Conservation (phyloP, 2,113 vertebrate genomes). For the Esox niger region DNA sequence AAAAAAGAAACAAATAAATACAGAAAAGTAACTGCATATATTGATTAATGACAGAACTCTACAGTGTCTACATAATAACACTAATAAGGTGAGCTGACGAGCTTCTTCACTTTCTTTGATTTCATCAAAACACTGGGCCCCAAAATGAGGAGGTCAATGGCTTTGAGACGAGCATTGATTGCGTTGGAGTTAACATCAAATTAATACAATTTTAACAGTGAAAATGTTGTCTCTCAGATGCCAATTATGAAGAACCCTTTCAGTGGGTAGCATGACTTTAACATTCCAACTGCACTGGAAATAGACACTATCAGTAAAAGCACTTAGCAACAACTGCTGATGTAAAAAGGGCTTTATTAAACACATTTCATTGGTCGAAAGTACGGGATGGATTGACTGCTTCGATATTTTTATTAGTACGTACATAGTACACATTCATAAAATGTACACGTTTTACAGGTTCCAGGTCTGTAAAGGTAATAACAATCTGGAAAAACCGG, state of each 20-base stretch:
- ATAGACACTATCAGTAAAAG: too few relatives aligned
- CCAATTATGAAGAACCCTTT: not conserved
- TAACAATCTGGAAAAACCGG: too few relatives aligned
- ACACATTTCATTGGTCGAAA: too few relatives aligned
- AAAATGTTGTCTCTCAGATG: not conserved
- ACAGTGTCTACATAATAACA: not conserved
- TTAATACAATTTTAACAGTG: not conserved
- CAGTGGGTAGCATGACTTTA: too few relatives aligned
- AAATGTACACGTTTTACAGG: too few relatives aligned
- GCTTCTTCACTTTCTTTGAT: not conserved
- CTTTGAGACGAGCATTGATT: slow-evolving; percentile 7
- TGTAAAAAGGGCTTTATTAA: too few relatives aligned
- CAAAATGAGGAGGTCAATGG: not conserved
- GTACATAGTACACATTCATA: too few relatives aligned
- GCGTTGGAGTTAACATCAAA: not conserved
- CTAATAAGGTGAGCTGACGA: not conserved
- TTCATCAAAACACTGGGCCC: not conserved
- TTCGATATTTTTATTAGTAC: too few relatives aligned
- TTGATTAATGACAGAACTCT: slow-evolving; percentile 3
- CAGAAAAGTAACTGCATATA: not conserved
- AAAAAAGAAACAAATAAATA: not conserved
- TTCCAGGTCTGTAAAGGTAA: too few relatives aligned
- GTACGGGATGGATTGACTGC: too few relatives aligned
- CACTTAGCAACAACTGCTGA: too few relatives aligned
- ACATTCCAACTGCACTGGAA: too few relatives aligned